Evolutionary conservation across 2,113 vertebrate genomes (phyloP).

Genomic region (Benitochromis conjunctus): DNA sequence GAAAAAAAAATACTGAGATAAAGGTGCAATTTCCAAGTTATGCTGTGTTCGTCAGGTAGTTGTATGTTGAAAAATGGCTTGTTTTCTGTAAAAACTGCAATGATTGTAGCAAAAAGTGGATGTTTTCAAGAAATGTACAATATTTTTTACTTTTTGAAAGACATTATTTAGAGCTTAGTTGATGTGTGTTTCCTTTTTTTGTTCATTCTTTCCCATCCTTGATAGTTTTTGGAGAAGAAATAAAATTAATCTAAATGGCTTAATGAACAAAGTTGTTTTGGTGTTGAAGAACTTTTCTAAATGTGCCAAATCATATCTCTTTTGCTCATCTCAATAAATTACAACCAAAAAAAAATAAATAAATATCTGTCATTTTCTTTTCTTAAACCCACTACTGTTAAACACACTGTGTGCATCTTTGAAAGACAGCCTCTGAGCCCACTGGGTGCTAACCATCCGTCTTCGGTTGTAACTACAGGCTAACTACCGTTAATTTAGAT

Average conservation of each 20-base stretch:
- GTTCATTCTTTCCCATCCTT: background rate
- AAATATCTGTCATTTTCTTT: background rate
- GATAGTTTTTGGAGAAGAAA: background rate
- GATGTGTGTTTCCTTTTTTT: background rate
- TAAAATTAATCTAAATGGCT: background rate
- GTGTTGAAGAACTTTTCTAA: slow-evolving; percentile 41
- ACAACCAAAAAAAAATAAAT: background rate
- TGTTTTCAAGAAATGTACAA: background rate
- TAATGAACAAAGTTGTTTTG: background rate
- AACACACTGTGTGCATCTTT: background rate
- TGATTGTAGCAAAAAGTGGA: background rate
- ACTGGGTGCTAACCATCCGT: background rate
- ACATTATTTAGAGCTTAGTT: background rate
- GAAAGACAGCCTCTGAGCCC: background rate
- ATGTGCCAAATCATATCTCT: slow-evolving; percentile 54
- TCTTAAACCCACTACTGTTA: background rate
- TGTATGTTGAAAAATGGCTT: background rate
- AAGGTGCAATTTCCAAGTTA: slow-evolving; percentile 20
- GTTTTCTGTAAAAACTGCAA: background rate
- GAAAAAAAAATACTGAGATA: background rate
- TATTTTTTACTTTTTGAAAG: background rate
- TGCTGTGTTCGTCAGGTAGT: background rate
- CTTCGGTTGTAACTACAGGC: slow-evolving; percentile 21
- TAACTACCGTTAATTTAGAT: slow-evolving; percentile 2
- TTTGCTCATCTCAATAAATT: slow-evolving; percentile 39